phyloP scores from a whole-genome alignment of 2,113 vertebrate genomes.

The Dipodomys ordii region DNA sequence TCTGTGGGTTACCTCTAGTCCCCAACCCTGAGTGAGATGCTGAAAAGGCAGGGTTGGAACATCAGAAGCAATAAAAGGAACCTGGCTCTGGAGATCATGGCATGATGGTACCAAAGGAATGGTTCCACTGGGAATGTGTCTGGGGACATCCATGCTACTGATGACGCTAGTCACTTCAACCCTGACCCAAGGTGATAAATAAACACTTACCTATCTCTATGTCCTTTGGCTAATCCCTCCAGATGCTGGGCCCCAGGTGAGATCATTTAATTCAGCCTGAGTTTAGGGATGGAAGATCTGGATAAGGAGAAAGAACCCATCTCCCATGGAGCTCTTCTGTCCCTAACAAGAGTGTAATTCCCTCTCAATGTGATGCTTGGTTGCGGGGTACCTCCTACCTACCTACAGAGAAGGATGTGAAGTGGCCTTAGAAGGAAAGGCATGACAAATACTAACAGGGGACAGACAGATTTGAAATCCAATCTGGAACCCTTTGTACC shows the following conservation, averaged over 20 bases:
- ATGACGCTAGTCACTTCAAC: not conserved
- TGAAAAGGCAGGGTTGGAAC: not conserved
- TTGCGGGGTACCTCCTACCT: not conserved
- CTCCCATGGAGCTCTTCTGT: not conserved
- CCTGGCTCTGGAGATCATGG: not conserved
- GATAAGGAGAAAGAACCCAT: not conserved
- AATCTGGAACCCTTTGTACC: constrained; percentile 17
- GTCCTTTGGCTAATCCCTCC: not conserved
- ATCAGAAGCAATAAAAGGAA: not conserved
- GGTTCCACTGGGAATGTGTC: not conserved
- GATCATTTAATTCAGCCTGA: not conserved
- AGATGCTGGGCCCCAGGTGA: not conserved
- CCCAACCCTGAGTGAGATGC: not conserved
- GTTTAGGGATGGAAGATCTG: not conserved
- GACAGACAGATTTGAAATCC: constrained; percentile 15
- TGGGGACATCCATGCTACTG: not conserved
- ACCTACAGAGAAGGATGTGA: not conserved
- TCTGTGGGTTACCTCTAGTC: not conserved
- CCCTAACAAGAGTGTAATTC: rapidly evolving
- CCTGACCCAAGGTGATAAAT: not conserved
- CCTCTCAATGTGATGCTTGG: not conserved
- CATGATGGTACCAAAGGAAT: not conserved
- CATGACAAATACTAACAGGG: not conserved
- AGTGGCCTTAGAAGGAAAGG: not conserved
- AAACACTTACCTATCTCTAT: not conserved